Conservation (phyloP, 2,797 vertebrate genomes). For the Syngnathus acus region DNA sequence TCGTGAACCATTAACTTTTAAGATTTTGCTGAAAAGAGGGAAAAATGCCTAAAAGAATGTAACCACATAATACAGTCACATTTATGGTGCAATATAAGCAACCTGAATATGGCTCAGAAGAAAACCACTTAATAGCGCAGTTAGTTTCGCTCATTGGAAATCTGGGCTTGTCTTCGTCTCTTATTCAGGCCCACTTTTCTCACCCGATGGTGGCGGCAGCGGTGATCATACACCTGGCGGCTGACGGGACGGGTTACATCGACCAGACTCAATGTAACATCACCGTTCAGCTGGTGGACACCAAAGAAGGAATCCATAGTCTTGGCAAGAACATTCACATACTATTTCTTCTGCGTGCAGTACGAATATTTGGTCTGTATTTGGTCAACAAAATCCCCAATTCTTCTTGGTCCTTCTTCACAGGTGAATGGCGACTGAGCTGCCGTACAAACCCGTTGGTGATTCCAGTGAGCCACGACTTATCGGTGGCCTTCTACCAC, state of each 20-base stretch:
- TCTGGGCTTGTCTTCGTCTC: slow-evolving; percentile 7
- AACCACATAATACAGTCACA: background rate
- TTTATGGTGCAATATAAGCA: background rate
- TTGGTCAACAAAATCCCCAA: background rate
- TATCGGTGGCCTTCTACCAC: slow-evolving; percentile 94
- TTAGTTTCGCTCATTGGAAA: background rate
- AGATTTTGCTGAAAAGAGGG: background rate
- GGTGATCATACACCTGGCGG: slow-evolving; percentile 89
- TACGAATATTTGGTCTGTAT: background rate
- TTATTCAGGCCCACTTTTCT: slow-evolving; percentile 81
- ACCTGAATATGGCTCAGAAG: background rate
- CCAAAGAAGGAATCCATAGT: slow-evolving; percentile 84
- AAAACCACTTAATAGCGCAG: background rate
- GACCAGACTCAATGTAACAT: slow-evolving; percentile 92
- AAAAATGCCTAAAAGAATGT: background rate
- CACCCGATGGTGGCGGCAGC: slow-evolving; percentile 94
- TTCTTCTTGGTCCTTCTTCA: slow-evolving; percentile 13
- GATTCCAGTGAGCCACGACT: slow-evolving; percentile 95
- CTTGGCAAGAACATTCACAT: slow-evolving; percentile 67
- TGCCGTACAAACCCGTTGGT: slow-evolving; percentile 96
- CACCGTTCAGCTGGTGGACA: slow-evolving; percentile 87
- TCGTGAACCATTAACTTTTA: slow-evolving; percentile 4
- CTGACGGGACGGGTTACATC: slow-evolving; percentile 84
- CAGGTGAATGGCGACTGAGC: slow-evolving; percentile 91
- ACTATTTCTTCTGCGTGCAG: no score